Evolutionary conservation across 2,888 invertebrate species (phyloP).

Genomic region (Eucera pruinosa): DNA sequence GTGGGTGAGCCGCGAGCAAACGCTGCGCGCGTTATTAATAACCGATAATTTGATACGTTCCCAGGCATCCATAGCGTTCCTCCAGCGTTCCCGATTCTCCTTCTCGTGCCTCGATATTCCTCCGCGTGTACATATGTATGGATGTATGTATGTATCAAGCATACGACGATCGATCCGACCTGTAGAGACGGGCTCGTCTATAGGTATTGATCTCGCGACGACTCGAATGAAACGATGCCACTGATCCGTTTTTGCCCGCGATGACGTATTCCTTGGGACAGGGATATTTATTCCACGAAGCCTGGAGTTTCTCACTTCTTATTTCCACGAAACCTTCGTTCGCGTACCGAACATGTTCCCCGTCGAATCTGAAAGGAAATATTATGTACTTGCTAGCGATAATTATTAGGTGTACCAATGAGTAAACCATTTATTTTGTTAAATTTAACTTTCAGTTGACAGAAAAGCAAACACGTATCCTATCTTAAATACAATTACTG

Average conservation of each 20-base stretch:
- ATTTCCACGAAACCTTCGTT: neutral
- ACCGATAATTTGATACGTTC: slow-evolving; percentile 81
- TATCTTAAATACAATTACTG: too few species aligned
- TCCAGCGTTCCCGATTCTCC: slow-evolving; percentile 39
- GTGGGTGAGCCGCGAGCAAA: neutral
- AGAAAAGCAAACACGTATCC: too few species aligned
- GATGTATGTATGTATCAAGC: slow-evolving; percentile 32
- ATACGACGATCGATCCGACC: slow-evolving; percentile 50
- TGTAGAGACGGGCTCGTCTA: slow-evolving; percentile 44
- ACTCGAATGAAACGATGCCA: slow-evolving; percentile 44
- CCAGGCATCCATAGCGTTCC: slow-evolving; percentile 62
- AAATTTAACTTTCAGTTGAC: too few species aligned
- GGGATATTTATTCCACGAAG: slow-evolving; percentile 6
- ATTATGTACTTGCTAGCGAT: too few species aligned
- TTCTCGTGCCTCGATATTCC: slow-evolving; percentile 50
- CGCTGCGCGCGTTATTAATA: slow-evolving; percentile 78
- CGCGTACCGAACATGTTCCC: too few species aligned
- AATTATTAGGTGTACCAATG: too few species aligned
- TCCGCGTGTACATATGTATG: slow-evolving; percentile 23
- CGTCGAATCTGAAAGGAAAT: too few species aligned
- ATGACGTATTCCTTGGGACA: slow-evolving; percentile 24
- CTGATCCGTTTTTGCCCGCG: slow-evolving; percentile 50
- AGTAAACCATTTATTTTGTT: too few species aligned
- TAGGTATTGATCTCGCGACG: slow-evolving; percentile 49
- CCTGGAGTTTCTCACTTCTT: too few species aligned